Evolutionary conservation across 2,888 invertebrate species (phyloP).

Genomic region (Drosophila cognata): DNA sequence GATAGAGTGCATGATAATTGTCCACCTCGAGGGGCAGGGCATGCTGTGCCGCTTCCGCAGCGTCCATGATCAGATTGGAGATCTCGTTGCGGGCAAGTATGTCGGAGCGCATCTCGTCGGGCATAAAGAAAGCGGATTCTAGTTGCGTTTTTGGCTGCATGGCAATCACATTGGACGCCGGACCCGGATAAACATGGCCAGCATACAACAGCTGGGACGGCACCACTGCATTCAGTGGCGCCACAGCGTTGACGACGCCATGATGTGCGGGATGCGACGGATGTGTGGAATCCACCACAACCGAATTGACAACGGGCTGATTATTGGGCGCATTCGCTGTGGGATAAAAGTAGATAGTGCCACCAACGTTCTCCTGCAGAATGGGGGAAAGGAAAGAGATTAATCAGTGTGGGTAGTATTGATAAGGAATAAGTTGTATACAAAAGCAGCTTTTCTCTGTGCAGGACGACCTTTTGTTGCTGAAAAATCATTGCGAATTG

Average conservation of each 20-base stretch:
- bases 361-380: slow-evolving; percentile 94
- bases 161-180: slow-evolving; percentile 84
- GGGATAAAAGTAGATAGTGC: slow-evolving; percentile 97
- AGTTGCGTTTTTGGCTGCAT: slow-evolving; percentile 85
- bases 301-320: slow-evolving; percentile 81
- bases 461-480: neutral
- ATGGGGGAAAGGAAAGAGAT: slow-evolving; percentile 21
- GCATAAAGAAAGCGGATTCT: slow-evolving; percentile 91
- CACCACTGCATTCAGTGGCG: slow-evolving; percentile 79
- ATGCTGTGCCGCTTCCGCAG: slow-evolving; percentile 85
- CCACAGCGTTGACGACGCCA: slow-evolving; percentile 68
- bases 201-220: slow-evolving; percentile 81
- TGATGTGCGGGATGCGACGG: slow-evolving; percentile 74
- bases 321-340: slow-evolving; percentile 86
- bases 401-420: neutral
- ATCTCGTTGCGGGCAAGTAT: slow-evolving; percentile 85
- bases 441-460: neutral
- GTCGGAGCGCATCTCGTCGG: slow-evolving; percentile 90
- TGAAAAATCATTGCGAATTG: neutral
- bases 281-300: slow-evolving; percentile 71
- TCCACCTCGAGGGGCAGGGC: slow-evolving; percentile 93
- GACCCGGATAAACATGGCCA: slow-evolving; percentile 85
- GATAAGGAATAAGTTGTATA: neutral
- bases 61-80: slow-evolving; percentile 89
- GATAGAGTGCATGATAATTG: slow-evolving; percentile 94